Base-by-base conservation (phyloP, 35 echinoderm and acorn worm genomes). In the Ophioderma brevispina region DNA sequence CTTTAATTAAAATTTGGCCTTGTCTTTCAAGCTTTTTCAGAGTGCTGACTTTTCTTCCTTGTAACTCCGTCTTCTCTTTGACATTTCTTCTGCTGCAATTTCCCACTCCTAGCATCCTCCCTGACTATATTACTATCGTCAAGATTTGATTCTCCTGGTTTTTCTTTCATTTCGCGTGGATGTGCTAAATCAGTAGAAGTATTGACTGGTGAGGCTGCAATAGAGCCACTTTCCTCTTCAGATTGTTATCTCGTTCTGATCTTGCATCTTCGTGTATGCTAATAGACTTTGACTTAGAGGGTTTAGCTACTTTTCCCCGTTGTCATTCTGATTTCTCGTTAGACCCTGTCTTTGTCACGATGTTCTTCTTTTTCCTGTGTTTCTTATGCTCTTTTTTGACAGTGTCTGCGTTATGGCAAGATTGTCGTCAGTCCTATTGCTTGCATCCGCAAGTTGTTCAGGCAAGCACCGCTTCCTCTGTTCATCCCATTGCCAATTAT, bases 11-110 rank as follows among this genome's bases (percentile, higher is more conserved):
- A 63, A 3, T 81, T 55, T 35, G 14, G 39, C 38, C 64, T 90
- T 36, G 64, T 70, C 80, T 37, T 90, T 55, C 80, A 90, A 82
- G 30, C 84, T 90, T 35, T 64, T 56, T 13, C 32, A 64, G 2
- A 90, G 36, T 0, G 35, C 35, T n/a, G 52, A 49, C 64, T 90
- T 90, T 36, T 90, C 59, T 30, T 70, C 59, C 28, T 70, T 70
- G n/a, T 70, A 70, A 70, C 59, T 70, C n/a, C n/a, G 59, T 30
- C 59, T 70, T 30, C 59, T 70, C 23, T 70, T 70, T 25, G n/a
- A 30, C 4, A 70, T 70, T 70, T 70, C 28, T 30, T 70, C 59
- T 70, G 10, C 10, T 70, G 10, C 23, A 15, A 4, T 30, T 70
- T 25, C 59, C 10, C 10, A 3, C 10, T 18, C 15, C 23, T 30